Base-by-base conservation (phyloP, 1,140 invertebrate species). In the Bombus pyrosoma region DNA sequence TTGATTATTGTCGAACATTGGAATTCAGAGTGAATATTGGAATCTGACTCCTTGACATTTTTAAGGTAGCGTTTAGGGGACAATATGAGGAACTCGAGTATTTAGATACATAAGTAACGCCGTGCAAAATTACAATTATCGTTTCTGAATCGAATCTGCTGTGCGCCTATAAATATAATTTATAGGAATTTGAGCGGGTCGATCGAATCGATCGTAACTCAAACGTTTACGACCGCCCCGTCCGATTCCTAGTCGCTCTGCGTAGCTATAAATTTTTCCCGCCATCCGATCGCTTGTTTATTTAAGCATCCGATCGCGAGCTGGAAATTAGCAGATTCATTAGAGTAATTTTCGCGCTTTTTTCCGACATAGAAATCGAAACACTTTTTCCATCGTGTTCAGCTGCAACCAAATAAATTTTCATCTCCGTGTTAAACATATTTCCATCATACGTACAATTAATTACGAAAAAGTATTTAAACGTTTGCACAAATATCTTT, bases 181-280 rank as follows among this genome's bases (percentile, higher is more conserved):
- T 85, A 85, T 85, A 74, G 83, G 78, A 85, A 85, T 85, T 85
- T 85, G 78, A 85, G 74, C 83, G 83, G 78, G 57, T 74, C 83
- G 83, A 25, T 22, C 78, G 83, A 68, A 85, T 85, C 78, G 83
- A 75, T 85, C 83, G 83, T 85, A 85, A 85, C 59, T 85, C 83
- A 85, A 72, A 72, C 78, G 69, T 85, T 85, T 85, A 85, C 71
- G 83, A 85, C 57, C 83, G 71, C 53, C 34, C 83, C 78, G 78
- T 74, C 78, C 43, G 78, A 85, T 85, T 81, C 47, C 78, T 85
- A 85, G 83, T 85, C 59, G 69, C 78, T 64, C 59, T 43, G 71
- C 43, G 78, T 81, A 68, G 78, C 83, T 69, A 85, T 85, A 85
- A 85, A 85, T 85, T 85, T 81, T 81, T 81, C 83, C 76, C 37